Conservation (phyloP, 2,113 vertebrate species). For the Lycaon pictus region DNA sequence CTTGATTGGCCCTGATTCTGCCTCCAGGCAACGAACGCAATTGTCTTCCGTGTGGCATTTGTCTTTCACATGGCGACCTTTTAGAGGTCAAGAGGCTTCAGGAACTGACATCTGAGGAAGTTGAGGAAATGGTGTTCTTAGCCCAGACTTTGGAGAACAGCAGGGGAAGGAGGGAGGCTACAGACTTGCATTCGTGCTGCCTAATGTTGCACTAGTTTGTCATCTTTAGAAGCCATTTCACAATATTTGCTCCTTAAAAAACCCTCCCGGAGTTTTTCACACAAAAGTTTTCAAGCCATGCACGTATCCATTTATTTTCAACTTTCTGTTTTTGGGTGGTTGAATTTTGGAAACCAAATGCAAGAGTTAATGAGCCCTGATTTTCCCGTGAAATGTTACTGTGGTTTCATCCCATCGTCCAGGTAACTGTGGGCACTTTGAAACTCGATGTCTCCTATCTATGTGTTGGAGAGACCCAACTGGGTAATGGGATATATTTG, state of each 20-base stretch:
- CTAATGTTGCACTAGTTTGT: neutral
- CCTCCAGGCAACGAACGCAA: neutral
- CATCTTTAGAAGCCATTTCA: neutral
- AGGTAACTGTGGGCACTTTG: neutral
- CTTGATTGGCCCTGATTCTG: neutral
- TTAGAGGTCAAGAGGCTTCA: neutral
- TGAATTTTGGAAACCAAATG: conserved; percentile 27
- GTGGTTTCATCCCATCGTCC: neutral
- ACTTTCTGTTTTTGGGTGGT: neutral
- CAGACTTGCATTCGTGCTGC: neutral
- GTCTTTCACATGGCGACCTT: neutral
- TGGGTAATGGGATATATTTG: neutral
- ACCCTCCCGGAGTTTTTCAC: neutral
- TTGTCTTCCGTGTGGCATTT: neutral
- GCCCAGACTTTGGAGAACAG: neutral
- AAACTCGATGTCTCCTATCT: neutral
- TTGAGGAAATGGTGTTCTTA: neutral
- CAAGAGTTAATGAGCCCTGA: neutral
- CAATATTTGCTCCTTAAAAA: neutral
- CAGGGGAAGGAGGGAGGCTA: too few relatives aligned
- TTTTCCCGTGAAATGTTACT: neutral
- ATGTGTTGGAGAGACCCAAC: neutral
- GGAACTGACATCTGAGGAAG: neutral
- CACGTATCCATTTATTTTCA: neutral
- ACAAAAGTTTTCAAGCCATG: neutral